phyloP scores from a whole-genome alignment of 2,113 vertebrate genomes.

The Tetrao urogallus region DNA sequence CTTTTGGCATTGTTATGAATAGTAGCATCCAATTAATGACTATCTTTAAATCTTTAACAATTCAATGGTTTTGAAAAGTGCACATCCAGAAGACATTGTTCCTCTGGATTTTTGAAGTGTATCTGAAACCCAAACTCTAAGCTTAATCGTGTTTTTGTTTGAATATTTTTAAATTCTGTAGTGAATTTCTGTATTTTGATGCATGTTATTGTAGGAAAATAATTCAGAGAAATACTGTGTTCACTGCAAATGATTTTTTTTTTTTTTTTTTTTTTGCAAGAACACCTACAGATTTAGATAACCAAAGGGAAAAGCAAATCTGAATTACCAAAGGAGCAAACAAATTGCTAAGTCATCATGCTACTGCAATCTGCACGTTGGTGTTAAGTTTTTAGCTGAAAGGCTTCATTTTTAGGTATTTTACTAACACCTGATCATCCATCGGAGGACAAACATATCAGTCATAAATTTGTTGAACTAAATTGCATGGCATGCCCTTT shows the following conservation, averaged over 20 bases:
- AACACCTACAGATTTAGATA: neutral
- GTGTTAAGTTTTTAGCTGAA: neutral
- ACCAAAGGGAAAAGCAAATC: neutral
- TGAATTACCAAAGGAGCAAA: neutral
- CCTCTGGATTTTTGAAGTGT: neutral
- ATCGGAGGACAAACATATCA: neutral
- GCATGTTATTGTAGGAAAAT: neutral
- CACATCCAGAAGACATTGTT: neutral
- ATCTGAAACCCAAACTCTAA: neutral
- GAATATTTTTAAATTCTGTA: neutral
- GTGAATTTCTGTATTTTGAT: neutral
- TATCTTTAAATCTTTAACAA: neutral
- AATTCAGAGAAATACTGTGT: neutral
- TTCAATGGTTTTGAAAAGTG: neutral
- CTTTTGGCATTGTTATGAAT: neutral
- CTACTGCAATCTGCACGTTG: neutral
- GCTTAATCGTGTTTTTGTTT: neutral
- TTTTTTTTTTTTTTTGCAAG: neutral
- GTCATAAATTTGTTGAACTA: constrained; percentile 11
- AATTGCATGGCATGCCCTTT: neutral
- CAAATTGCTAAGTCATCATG: neutral
- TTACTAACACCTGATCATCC: neutral
- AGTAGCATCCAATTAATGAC: neutral
- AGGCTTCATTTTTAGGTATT: neutral
- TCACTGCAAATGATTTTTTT: neutral